Evolutionary conservation across 2,113 vertebrate genomes (phyloP).

Genomic region (Poeciliopsis turrubarensis): DNA sequence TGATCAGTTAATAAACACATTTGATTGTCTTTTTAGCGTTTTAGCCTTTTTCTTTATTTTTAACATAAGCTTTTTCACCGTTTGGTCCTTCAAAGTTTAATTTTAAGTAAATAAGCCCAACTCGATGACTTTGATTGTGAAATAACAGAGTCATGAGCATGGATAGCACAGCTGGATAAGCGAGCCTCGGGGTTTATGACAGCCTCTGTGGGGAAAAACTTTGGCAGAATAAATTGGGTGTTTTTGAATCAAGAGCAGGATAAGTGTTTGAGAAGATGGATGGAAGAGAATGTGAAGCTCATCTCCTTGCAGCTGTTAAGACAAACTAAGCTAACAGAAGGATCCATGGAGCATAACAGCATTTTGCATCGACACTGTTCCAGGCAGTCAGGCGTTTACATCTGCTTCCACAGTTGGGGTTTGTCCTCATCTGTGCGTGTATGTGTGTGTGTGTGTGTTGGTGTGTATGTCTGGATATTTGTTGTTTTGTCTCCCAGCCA

Average conservation of each 20-base stretch:
- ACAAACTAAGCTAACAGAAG: constrained; percentile 27
- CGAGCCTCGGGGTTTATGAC: neutral
- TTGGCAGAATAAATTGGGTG: neutral
- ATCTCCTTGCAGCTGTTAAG: constrained; percentile 21
- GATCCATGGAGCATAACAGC: constrained; percentile 37
- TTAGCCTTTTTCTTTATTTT: neutral
- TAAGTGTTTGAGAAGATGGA: constrained; percentile 9
- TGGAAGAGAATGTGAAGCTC: constrained; percentile 9
- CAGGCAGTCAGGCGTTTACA: constrained; percentile 36
- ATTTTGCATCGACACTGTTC: constrained; percentile 23
- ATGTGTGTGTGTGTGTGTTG: constrained; percentile 3
- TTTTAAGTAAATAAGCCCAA: neutral
- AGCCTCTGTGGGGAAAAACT: neutral
- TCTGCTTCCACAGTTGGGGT: constrained; percentile 37
- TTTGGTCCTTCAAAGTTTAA: neutral
- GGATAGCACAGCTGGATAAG: neutral
- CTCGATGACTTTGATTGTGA: neutral
- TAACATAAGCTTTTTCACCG: neutral
- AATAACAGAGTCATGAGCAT: neutral
- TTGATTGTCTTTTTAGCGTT: neutral
- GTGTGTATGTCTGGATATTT: constrained; percentile 11
- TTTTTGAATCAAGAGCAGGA: neutral
- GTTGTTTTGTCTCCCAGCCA: constrained; percentile 34
- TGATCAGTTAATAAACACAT: neutral
- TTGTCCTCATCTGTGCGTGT: constrained; percentile 4